A percentile compares a stretch with the other conserved stretches of the same genome.
phyloP scores from a whole-genome alignment of 1,140 invertebrate species.

The Pseudoatta argentina region DNA sequence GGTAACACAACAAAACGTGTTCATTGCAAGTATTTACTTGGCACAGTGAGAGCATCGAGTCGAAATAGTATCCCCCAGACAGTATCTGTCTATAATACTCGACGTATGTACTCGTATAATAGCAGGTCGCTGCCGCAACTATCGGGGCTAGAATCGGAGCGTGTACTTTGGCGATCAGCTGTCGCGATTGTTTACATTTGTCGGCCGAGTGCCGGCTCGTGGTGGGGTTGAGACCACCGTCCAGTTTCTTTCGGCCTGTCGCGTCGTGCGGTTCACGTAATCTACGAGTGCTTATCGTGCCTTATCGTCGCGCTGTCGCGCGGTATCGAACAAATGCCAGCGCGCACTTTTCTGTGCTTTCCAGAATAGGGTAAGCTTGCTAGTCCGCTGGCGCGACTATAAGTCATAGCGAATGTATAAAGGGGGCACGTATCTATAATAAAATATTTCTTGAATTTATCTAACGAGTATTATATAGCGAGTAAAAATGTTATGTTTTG shows the following conservation, averaged over 20 bases:
- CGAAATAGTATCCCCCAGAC: constrained; percentile 14
- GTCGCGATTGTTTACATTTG: constrained; percentile 77
- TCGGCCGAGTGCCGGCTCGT: constrained; percentile 65
- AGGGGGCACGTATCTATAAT: background rate
- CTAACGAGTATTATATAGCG: background rate
- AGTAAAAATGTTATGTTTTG: background rate
- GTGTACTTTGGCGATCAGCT: constrained; percentile 70
- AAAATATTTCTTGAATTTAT: constrained; percentile 1
- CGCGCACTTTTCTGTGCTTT: background rate
- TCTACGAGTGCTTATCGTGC: constrained; percentile 45
- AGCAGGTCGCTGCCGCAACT: background rate
- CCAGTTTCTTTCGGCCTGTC: constrained; percentile 76
- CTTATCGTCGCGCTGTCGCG: constrained; percentile 31
- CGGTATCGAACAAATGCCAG: constrained; percentile 11
- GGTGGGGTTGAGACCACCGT: constrained; percentile 75
- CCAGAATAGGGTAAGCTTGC: constrained; percentile 34
- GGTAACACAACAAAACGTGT: background rate
- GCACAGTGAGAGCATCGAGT: background rate
- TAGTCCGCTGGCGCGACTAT: no score
- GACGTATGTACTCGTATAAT: background rate
- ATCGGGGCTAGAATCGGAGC: constrained; percentile 6
- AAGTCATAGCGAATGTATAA: background rate
- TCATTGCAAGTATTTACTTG: constrained; percentile 22
- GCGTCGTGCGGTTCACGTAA: constrained; percentile 66
- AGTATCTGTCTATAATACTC: background rate